Conservation (phyloP, 2,113 vertebrate species). For the Hemichromis elongatus region DNA sequence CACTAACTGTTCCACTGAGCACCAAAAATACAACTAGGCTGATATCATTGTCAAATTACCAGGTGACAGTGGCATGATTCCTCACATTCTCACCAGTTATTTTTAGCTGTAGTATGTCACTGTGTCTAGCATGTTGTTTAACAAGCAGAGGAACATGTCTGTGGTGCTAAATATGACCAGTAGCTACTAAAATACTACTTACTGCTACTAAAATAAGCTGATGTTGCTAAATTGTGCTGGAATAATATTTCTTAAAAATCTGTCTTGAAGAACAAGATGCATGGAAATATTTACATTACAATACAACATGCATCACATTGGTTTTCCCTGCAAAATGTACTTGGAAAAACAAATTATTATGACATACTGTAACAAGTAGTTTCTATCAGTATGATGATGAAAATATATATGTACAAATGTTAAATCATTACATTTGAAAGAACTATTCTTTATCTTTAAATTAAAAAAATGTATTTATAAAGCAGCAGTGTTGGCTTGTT, state of each 20-base stretch:
- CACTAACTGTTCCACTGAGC: neutral
- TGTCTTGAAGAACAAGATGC: neutral
- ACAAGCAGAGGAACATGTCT: neutral
- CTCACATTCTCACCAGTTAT: neutral
- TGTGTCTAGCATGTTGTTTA: neutral
- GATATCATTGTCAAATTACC: neutral
- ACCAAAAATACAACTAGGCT: neutral
- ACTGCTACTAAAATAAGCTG: too few species aligned
- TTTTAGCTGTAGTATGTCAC: neutral
- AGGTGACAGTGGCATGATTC: neutral
- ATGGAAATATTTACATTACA: neutral
- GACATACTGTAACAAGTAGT: neutral
- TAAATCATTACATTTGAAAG: neutral
- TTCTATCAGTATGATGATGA: neutral
- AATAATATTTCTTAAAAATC: neutral
- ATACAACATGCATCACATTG: neutral
- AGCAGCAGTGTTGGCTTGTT: neutral
- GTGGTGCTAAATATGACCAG: neutral
- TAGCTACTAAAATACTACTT: neutral
- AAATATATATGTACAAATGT: neutral
- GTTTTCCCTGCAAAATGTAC: neutral
- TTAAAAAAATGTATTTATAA: neutral
- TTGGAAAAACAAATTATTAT: neutral
- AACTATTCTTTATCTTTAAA: neutral
- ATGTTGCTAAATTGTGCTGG: neutral